These are phyloP conservation scores for Halictus rubicundus DNA, from an alignment of 1,140 invertebrate genomes.

Conservation along the genomic window DNA sequence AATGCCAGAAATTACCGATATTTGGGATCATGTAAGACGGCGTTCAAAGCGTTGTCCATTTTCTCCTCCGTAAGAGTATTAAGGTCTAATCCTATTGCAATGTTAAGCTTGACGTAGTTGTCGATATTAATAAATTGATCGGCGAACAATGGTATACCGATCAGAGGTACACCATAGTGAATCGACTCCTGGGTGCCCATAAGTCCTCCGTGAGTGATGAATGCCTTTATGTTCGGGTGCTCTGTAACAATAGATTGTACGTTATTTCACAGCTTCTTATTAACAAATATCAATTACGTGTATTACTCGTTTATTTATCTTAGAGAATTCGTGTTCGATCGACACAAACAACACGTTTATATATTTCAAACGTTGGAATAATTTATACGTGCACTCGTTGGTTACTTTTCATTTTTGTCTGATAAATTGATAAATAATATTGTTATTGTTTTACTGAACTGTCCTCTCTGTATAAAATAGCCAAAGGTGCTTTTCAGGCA, in stretches of 20 bases:
- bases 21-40: conserved; percentile 66
- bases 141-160: conserved; percentile 87
- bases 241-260: conserved; percentile 56
- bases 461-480: no score
- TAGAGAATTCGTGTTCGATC: no score
- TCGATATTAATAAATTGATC: conserved; percentile 85
- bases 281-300: no score
- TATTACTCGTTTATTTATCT: no score
- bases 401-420: no score
- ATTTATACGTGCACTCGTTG: no score
- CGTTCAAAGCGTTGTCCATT: conserved; percentile 67
- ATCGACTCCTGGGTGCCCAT: conserved; percentile 88
- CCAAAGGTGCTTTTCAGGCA: no score
- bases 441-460: no score
- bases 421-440: no score
- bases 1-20: conserved; percentile 65
- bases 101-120: conserved; percentile 62
- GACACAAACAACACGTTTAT: no score
- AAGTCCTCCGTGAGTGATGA: conserved; percentile 88
- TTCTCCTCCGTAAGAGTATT: conserved; percentile 66
- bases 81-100: conserved; percentile 69
- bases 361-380: no score
- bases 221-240: conserved; percentile 80
- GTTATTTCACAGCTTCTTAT: background rate
- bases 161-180: conserved; percentile 86